These are phyloP conservation scores for Cranoglanis bouderius DNA, from an alignment of 2,113 vertebrate genomes.

Conservation along the genomic window DNA sequence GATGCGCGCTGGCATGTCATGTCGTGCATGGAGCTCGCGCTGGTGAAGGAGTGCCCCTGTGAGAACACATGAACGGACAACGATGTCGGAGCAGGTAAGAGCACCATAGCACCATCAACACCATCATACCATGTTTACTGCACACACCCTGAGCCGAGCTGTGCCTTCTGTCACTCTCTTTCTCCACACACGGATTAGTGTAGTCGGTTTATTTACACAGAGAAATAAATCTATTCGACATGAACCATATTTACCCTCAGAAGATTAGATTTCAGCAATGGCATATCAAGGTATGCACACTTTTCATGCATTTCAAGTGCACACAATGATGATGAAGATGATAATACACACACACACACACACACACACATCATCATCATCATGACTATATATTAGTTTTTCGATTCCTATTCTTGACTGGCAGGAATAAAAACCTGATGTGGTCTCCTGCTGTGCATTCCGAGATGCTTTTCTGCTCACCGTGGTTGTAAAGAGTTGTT, in stretches of 20 bases:
- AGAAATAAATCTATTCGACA: background rate
- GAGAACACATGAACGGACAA: slow-evolving; percentile 57
- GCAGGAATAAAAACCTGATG: background rate
- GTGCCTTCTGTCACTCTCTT: background rate
- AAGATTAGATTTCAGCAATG: background rate
- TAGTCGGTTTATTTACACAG: background rate
- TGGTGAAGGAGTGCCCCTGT: slow-evolving; percentile 49
- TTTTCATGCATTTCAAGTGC: background rate
- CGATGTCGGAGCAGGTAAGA: slow-evolving; percentile 77
- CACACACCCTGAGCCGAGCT: background rate
- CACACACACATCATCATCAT: no score
- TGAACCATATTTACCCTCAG: background rate
- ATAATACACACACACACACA: no score
- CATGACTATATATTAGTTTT: background rate
- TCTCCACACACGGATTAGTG: background rate
- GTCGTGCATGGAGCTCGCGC: slow-evolving; percentile 51
- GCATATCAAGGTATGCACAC: background rate
- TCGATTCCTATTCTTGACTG: background rate
- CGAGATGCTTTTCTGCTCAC: background rate
- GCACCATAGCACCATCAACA: background rate
- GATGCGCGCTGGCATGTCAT: slow-evolving; percentile 58
- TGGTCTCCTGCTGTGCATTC: background rate
- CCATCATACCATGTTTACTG: background rate
- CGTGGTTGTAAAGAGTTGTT: background rate
- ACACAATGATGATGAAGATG: no score